A percentile compares a stretch with the other conserved stretches of the same genome.
Evolutionary conservation across 2,113 vertebrate species (phyloP).

Genomic region (Monopterus albus): DNA sequence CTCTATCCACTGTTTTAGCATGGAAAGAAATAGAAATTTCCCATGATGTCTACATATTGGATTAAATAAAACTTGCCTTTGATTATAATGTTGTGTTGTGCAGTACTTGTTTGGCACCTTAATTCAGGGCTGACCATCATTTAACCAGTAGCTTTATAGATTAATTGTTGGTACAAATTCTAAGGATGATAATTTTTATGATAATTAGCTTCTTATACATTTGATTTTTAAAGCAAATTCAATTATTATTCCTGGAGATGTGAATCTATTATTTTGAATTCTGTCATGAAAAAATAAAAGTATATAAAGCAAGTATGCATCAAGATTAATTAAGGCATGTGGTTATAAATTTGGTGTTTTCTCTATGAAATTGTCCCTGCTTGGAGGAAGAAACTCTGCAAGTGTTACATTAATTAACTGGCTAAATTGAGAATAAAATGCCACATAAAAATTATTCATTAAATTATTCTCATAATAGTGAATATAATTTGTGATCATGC

Average conservation of each 20-base stretch:
- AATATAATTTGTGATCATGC: too few species aligned
- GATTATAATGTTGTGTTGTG: conserved; percentile 45
- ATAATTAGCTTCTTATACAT: too few species aligned
- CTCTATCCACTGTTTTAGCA: conserved; percentile 63
- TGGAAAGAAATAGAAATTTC: conserved; percentile 49
- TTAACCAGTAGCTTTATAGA: background rate
- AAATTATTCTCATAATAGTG: background rate
- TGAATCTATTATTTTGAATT: background rate
- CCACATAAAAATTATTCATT: background rate
- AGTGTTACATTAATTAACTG: background rate
- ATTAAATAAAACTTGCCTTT: conserved; percentile 68
- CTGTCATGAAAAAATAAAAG: background rate
- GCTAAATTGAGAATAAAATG: background rate
- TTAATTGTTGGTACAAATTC: background rate
- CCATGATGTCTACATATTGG: conserved; percentile 61
- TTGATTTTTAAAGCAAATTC: too few species aligned
- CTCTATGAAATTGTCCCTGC: background rate
- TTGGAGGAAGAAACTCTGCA: too few species aligned
- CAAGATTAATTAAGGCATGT: background rate
- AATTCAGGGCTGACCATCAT: background rate
- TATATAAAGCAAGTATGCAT: background rate
- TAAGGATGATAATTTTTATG: too few species aligned
- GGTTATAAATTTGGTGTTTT: too few species aligned
- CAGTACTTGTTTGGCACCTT: conserved; percentile 24
- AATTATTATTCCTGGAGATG: background rate